phyloP scores from a whole-genome alignment of 1,140 invertebrate species.

The Sogatella furcifera region DNA sequence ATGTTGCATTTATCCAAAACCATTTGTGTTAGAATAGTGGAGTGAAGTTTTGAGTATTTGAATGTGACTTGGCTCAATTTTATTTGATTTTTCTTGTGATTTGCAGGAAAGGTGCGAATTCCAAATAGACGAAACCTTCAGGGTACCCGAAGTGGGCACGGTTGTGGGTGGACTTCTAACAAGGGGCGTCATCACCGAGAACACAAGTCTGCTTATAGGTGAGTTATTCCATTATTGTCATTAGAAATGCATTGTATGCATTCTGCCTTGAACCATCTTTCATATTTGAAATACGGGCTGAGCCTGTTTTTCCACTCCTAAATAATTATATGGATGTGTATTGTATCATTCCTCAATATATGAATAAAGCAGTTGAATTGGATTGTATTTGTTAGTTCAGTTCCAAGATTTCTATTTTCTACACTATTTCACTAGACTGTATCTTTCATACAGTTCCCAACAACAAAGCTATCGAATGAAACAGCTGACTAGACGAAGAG shows the following conservation, averaged over 20 bases:
- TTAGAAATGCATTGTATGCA: not conserved
- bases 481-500: too few relatives aligned
- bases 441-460: too few relatives aligned
- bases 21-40: too few relatives aligned
- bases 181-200: constrained; percentile 77
- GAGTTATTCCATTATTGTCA: constrained; percentile 5
- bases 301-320: too few relatives aligned
- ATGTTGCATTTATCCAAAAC: too few relatives aligned
- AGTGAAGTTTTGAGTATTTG: too few relatives aligned
- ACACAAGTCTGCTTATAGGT: constrained; percentile 61
- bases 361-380: not conserved
- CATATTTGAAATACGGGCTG: too few relatives aligned
- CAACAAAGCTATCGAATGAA: too few relatives aligned
- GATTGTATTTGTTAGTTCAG: not conserved
- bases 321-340: too few relatives aligned
- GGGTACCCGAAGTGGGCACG: constrained; percentile 54
- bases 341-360: too few relatives aligned
- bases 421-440: too few relatives aligned
- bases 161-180: constrained; percentile 79
- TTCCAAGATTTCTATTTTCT: not conserved
- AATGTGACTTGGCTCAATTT: too few relatives aligned
- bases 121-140: constrained; percentile 88
- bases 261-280: not conserved
- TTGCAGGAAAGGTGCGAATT: constrained; percentile 64
- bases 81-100: constrained; percentile 9